Evolutionary conservation across 1,140 invertebrate genomes (phyloP), one percentile per base, ranked within the genome.

Genomic region (Aphaenogaster rudis): DNA sequence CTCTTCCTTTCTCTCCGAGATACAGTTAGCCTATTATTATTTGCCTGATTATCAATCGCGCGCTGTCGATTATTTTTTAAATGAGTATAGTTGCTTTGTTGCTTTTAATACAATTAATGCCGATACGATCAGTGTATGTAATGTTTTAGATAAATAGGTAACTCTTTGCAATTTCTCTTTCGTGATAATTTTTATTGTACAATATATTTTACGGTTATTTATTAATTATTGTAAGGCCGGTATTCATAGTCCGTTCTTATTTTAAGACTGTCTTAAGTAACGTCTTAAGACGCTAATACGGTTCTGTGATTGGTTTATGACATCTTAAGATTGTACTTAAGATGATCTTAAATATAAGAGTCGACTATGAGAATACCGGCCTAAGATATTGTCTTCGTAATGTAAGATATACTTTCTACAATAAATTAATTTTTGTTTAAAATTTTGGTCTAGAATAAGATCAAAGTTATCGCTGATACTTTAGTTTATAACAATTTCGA

Each of bases 21-120:
- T 81, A 57, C 9, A 84, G 42, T 74, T 63, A 61, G 28, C 6
- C 42, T 39, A 39, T 76, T 50, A 76, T 84, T 82, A 82, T n/a
- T 8, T 42, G 39, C n/a, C 21, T 15, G 11, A 36, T 82, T 82
- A 48, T 61, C 50, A 45, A 82, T 81, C 15, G 45, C n/a, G 28
- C 28, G 17, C 4, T 39, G 11, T 3, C 42, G 2, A 45, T 57
- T 57, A 59, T 13, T 33, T n/a, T 63, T 33, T 21, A 54, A 69
- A 42, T 45, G 11, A 54, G 6, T 7, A 45, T 69, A 67, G 36
- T 39, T n/a, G 17, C n/a, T 48, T 80, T 33, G n/a, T 69, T 45
- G 52, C 36, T 42, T 57, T 81, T 42, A 57, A 69, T 81, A 48
- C 5, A 45, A n/a, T 48, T 64, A 48, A 42, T 11, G 28, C 5